Base-by-base conservation (phyloP, 2,113 vertebrate genomes). In the Dendropsophus ebraccatus region DNA sequence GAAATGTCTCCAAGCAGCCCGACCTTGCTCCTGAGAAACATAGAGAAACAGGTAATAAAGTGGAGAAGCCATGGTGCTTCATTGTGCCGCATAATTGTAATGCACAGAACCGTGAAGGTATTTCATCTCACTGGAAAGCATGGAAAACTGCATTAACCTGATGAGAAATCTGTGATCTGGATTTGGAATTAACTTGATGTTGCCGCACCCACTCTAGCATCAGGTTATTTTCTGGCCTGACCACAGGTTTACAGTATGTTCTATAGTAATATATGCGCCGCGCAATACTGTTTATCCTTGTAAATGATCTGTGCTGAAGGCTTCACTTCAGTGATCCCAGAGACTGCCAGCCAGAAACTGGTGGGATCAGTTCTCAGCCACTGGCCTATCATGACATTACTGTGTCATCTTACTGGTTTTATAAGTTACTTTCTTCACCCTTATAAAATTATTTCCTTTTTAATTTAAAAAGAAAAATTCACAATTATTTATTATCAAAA, bases 1-100 rank as follows among this genome's bases (percentile, higher is more conserved):
- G 97, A 98, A 92, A 93, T 92, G 87, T 96, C 97, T 88, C 95
- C 95, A 87, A 96, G 96, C 94, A 99, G 97, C 87, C 97, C 97
- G 75, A 96, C 94, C 17, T 92, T 94, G 74, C 96, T 99, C 83
- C 94, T 99, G 89, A 93, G 94, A 89, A 98, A 97, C 93, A 98
- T 99, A 91, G 96, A 98, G 88, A 96, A 95, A 95, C 97, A 99
- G 97, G 97, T 98, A 94, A 90, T 87, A 54, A 45, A 65, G 35
- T 70, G 14, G 69, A 69, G 74, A 23, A 72, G 84, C 30, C 47
- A 60, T 17, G 67, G 1, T 54, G 21, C 85, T 47, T 58, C 16
- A n/a, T 28, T 85, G 86, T 85, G 10, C 87, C 70, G 83, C 87
- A 81, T 89, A 81, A 88, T 47, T 89, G 81, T 88, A 81, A 0